Conservation (phyloP, 2,888 invertebrate species). For the Hermodice carunculata region DNA sequence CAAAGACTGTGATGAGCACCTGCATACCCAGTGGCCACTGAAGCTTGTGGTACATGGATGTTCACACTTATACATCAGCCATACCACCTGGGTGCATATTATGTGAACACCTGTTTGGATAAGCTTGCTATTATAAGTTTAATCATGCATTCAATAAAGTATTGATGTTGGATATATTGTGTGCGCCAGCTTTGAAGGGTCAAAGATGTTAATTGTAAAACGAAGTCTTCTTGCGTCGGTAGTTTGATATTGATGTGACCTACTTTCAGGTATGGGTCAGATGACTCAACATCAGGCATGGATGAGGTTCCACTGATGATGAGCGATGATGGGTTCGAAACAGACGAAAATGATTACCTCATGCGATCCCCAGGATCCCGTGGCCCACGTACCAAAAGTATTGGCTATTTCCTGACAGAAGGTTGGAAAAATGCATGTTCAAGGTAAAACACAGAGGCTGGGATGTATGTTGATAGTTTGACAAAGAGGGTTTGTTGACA, state of each 20-base stretch:
- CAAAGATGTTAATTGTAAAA: background rate
- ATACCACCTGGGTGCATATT: too few relatives aligned
- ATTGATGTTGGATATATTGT: background rate
- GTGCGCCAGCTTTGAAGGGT: background rate
- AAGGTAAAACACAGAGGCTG: too few relatives aligned
- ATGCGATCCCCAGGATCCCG: constrained; percentile 64
- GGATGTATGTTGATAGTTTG: too few relatives aligned
- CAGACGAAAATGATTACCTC: constrained; percentile 71
- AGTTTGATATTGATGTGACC: background rate
- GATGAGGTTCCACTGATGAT: constrained; percentile 69
- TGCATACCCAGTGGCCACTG: too few relatives aligned
- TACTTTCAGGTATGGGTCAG: constrained; percentile 27
- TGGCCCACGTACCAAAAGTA: constrained; percentile 47
- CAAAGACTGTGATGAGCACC: too few relatives aligned
- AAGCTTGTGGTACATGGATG: too few relatives aligned
- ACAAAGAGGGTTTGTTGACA: too few relatives aligned
- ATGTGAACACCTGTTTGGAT: too few relatives aligned
- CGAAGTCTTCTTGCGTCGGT: background rate
- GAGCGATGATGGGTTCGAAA: constrained; percentile 68
- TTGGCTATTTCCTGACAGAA: constrained; percentile 53
- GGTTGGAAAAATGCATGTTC: constrained; percentile 56
- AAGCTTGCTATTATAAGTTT: too few relatives aligned
- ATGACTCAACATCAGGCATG: constrained; percentile 44
- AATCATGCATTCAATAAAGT: too few relatives aligned
- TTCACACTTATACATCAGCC: too few relatives aligned